Conservation (phyloP, 35 echinoderm and acorn worm species). For the Ophiothrix spiculata region DNA sequence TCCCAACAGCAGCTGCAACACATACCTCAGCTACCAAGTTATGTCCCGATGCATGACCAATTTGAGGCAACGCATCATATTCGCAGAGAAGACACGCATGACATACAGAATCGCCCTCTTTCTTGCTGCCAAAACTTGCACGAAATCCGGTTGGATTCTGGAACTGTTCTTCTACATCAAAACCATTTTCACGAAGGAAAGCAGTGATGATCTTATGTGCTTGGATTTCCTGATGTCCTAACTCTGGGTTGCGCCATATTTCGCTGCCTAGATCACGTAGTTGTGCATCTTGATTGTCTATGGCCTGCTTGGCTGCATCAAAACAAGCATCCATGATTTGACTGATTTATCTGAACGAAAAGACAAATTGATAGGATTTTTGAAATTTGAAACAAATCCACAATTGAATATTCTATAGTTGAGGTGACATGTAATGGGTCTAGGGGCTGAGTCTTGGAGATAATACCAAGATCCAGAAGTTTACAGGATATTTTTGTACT, state of each 20-base stretch:
- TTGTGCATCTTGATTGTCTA: conserved; percentile 22
- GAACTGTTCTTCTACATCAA: conserved; percentile 63
- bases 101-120: not conserved
- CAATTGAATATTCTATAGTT: too few species aligned
- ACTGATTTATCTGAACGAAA: too few species aligned
- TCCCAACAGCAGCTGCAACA: conserved; percentile 49
- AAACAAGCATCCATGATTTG: conserved; percentile 22
- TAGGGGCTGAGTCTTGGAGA: too few species aligned
- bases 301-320: not conserved
- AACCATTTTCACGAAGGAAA: conserved; percentile 55
- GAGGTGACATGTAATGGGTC: too few species aligned
- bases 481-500: too few species aligned
- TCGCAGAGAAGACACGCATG: conserved; percentile 66
- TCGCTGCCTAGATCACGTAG: conserved; percentile 49
- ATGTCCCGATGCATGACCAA: conserved; percentile 69
- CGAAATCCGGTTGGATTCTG: conserved; percentile 49
- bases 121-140: conserved; percentile 30
- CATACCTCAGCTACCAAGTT: conserved; percentile 59
- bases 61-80: conserved; percentile 73
- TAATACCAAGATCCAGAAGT: too few species aligned
- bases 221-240: conserved; percentile 62
- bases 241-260: conserved; percentile 74
- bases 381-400: too few species aligned
- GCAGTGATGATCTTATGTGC: conserved; percentile 55
- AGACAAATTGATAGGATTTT: too few species aligned